Percentiles rank a stretch among this genome's conserved stretches.
Evolutionary conservation across 2,888 invertebrate species (phyloP).

Genomic region (Smittia sp.): DNA sequence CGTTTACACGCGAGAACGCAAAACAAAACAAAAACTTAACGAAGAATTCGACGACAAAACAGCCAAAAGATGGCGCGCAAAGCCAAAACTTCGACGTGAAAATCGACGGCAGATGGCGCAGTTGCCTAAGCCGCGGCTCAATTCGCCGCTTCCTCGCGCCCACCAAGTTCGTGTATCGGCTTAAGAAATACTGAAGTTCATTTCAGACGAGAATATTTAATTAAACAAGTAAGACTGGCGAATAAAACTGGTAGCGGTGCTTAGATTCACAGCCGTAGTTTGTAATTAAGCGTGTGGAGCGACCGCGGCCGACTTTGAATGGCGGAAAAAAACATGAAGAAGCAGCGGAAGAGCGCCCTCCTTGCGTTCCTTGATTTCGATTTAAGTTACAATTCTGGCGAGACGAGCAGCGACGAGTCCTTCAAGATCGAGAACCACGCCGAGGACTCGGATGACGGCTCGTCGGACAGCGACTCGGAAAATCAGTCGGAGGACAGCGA

Average conservation of each 20-base stretch:
- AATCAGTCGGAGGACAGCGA: neutral
- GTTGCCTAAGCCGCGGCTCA: too few species aligned
- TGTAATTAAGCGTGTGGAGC: too few species aligned
- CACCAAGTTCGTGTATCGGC: too few species aligned
- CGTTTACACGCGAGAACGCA: neutral
- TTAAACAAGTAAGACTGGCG: too few species aligned
- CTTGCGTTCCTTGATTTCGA: neutral
- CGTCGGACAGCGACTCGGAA: constrained; percentile 33
- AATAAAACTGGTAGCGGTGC: too few species aligned
- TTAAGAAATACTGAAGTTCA: too few species aligned
- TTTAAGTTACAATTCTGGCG: neutral
- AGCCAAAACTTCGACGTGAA: too few species aligned
- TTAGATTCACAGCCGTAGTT: too few species aligned
- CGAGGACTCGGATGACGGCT: neutral
- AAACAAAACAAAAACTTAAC: neutral
- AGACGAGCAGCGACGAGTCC: constrained; percentile 36
- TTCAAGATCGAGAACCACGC: constrained; percentile 5
- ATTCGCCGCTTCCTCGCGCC: too few species aligned
- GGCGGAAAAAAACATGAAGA: neutral
- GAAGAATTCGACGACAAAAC: neutral
- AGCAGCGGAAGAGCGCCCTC: neutral
- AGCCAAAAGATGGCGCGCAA: constrained; percentile 9
- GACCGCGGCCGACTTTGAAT: neutral
- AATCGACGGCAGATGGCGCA: too few species aligned
- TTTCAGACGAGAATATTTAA: too few species aligned